Base-by-base conservation (phyloP, 2,797 vertebrate genomes). In the Prunella strophiata region DNA sequence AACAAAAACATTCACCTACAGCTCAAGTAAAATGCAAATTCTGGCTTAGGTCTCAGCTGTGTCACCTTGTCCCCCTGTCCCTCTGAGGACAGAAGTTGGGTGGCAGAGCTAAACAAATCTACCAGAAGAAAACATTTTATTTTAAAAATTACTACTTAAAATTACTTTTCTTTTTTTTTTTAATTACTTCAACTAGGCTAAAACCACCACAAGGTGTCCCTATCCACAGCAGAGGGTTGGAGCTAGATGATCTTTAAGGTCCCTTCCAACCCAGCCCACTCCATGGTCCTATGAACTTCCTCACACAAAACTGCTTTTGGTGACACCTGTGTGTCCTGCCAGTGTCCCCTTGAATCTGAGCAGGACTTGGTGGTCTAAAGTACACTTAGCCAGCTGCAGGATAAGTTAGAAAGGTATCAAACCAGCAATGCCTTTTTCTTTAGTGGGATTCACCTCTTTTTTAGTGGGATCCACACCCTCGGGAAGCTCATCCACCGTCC, bases 401-500 rank as follows among this genome's bases (percentile, higher is more conserved):
- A 29, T 36, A 75, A 91, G 10, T 23, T 47, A 62, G 40, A 62
- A 66, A 80, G 27, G 18, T 15, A 75, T 7, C 38, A 55, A 90
- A 30, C 17, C 38, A 73, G 43, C 42, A 65, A 48, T 79, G 76
- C 38, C 99, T 98, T 99, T 98, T 96, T 97, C 98, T 84, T 95
- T 98, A 59, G 93, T 82, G 72, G 98, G 98, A 94, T 99, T 91
- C 89, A 99, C 99, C 98, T 99, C 99, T 96, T 97, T 98, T 84
- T 95, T 98, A 59, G 93, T 82, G 72, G 98, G 98, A 94, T 99
- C 98, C 94, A 98, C 98, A 8, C 98, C 98, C 26, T 97, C 89
- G 2, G 98, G 98, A 61, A 98, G 98, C 18, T 99, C 98, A 19
- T 95, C 97, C 34, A 98, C 78, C 0, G 91, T 71, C 86, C 97